phyloP scores from a whole-genome alignment of 2,888 invertebrate genomes.

The Philhelius pedissequus region DNA sequence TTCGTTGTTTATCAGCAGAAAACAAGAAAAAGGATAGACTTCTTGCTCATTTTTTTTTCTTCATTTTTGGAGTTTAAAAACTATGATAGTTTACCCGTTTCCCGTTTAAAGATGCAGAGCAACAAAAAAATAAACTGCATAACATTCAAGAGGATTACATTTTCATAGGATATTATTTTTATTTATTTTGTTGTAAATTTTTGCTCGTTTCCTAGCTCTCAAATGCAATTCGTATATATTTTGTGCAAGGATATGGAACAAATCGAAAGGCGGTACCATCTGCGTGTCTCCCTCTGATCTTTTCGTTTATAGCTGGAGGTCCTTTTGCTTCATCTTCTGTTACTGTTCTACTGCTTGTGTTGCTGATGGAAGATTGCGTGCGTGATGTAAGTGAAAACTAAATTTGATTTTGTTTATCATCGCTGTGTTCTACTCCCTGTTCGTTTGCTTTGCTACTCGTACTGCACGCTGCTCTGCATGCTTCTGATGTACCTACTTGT shows the following conservation, averaged over 20 bases:
- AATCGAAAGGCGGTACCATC: slow-evolving; percentile 24
- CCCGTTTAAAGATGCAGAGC: slow-evolving; percentile 37
- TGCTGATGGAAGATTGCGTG: slow-evolving; percentile 12
- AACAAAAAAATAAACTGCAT: slow-evolving; percentile 24
- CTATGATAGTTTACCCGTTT: neutral
- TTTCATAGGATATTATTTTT: slow-evolving; percentile 34
- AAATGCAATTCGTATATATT: slow-evolving; percentile 39
- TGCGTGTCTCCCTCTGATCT: neutral
- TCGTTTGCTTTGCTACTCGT: neutral
- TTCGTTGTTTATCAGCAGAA: slow-evolving; percentile 65
- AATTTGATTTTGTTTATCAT: slow-evolving; percentile 56
- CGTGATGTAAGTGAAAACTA: slow-evolving; percentile 63
- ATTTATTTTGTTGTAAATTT: slow-evolving; percentile 1
- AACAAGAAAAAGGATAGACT: slow-evolving; percentile 53
- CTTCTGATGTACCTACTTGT: neutral
- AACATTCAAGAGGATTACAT: slow-evolving; percentile 57
- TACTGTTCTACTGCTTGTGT: neutral
- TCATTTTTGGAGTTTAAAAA: neutral
- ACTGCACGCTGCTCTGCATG: neutral
- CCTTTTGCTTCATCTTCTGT: too few species aligned
- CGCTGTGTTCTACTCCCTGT: neutral
- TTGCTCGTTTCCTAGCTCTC: neutral
- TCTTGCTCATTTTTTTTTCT: neutral
- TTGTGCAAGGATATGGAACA: slow-evolving; percentile 45
- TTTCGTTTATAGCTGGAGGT: neutral